Base-by-base conservation (phyloP, 2,888 invertebrate species). In the Lycophotia porphyrea region DNA sequence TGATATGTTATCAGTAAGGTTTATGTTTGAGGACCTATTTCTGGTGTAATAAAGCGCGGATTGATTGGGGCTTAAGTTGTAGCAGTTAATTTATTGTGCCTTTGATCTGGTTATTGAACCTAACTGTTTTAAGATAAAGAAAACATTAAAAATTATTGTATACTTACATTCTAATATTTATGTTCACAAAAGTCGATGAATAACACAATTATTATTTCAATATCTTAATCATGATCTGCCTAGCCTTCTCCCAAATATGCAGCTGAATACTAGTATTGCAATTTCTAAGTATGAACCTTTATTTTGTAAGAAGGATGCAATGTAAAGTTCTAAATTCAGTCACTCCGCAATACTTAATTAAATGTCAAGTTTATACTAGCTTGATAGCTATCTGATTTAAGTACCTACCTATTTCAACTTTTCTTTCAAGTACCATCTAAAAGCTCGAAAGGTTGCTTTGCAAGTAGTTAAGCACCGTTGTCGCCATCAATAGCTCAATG, bases 1-100 rank as follows among this genome's bases (percentile, higher is more conserved):
- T 65, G 74, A 44, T 76, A 77, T 70, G 70, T 77, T 78, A 72
- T 81, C 60, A 61, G 70, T 66, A 70, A 49, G 74, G 42, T 75
- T 72, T 74, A 72, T 78, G 65, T 69, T 65, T 44, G 15, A 66
- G 73, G 64, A 76, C 42, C 49, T 69, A 63, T 58, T 82, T 71
- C 60, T 68, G 60, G 31, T 39, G 67, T 65, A 58, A 60, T 27
- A 55, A 42, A 68, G 36, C 31, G 58, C 36, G 5, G 36, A 65
- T 77, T 36, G 34, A 76, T 60, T 34, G 47, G 60, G 60, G 67
- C 5, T 44, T 39, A 63, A 36, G 47, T 64, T 55, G 15, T 49
- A n/a, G 13, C 15, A 44, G 31, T 7, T 42, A 36, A 52, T 47
- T 68, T 64, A 80, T 74, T 49, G 34, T 21, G 4, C 2, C 15